Base-by-base conservation (phyloP, 2,797 vertebrate species). In the Coilia nasus region DNA sequence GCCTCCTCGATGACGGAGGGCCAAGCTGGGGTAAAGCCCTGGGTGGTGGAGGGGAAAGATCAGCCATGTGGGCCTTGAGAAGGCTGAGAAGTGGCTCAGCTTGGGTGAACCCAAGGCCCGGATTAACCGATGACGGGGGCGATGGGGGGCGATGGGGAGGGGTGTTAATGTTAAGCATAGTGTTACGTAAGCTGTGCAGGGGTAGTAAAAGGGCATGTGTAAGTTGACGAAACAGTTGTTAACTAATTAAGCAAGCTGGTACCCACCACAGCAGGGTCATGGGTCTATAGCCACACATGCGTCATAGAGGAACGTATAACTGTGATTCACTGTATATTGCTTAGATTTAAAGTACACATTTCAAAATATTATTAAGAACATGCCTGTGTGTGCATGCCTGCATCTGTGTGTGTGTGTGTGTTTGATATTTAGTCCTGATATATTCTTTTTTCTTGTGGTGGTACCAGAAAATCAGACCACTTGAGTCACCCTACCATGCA, bases 21-120 rank as follows among this genome's bases (percentile, higher is more conserved):
- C n/a, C 25, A 25, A 50, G 67, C 78, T 46, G 28, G n/a, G 25
- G 81, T 44, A 81, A 82, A n/a, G 23, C 3, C 57, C 15, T 9
- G 59, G 83, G 31, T 78, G 71, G 44, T 0, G 71, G 71, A 19
- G 71, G 71, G 71, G 71, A 44, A 21, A 44, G 71, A 78, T 78
- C 71, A 78, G 71, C 35, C 71, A 44, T 78, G 71, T 78, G 67
- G 14, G 10, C 14, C 67, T 71, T 15, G 67, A 80, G 82, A 91
- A 90, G n/a, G 86, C 81, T 85, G 89, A 91, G 91, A 91, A 89
- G 88, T 91, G 90, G 90, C 92, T 91, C 90, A 91, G 90, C 90
- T n/a, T 7, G 89, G 87, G 90, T 41, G 28, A 59, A 44, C 31
- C 71, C 1, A 44, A 44, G 41, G 35, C 31, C n/a, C 71, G 71